These are phyloP conservation scores for Corydoras maculifer DNA, from an alignment of 2,113 vertebrate species.

Conservation along the genomic window DNA sequence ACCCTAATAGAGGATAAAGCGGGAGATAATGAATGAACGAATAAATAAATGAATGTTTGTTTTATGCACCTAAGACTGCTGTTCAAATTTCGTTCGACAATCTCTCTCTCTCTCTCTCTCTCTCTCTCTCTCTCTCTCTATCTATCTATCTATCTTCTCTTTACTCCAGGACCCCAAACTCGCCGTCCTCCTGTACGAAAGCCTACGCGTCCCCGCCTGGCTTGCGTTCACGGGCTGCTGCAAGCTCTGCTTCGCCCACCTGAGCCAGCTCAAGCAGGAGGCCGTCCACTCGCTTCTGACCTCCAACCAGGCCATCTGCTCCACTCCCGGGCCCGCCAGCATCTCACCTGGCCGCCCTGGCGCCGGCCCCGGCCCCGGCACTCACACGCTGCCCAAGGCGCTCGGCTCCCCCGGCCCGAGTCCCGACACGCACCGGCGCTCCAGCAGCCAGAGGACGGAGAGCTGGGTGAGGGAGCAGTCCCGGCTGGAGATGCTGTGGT, in stretches of 20 bases:
- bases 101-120: no score
- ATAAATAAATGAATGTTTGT: no score
- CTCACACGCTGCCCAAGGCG: constrained; percentile 47
- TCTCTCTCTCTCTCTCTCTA: no score
- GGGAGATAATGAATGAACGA: no score
- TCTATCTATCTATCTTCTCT: constrained; percentile 36
- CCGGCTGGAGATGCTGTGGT: constrained; percentile 66
- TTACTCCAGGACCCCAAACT: constrained; percentile 65
- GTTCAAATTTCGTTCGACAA: no score
- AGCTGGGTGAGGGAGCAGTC: constrained; percentile 83
- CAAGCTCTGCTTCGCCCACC: constrained; percentile 78
- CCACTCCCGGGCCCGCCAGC: constrained; percentile 51
- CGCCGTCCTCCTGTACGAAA: constrained; percentile 73
- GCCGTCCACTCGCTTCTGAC: constrained; percentile 85
- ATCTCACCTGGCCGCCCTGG: constrained; percentile 41
- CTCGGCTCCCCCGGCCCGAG: constrained; percentile 49
- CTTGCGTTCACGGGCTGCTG: constrained; percentile 82
- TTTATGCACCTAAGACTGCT: no score
- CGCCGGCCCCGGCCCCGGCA: constrained; percentile 42
- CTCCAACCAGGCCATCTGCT: constrained; percentile 47
- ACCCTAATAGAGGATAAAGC: no score
- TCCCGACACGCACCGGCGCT: constrained; percentile 67
- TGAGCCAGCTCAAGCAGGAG: constrained; percentile 89
- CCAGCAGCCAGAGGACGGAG: constrained; percentile 71
- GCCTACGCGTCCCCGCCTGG: constrained; percentile 81